A percentile compares a stretch with the other conserved stretches of the same genome.
phyloP scores from a whole-genome alignment of 2,888 invertebrate species.

The Cryptocephalus moraei region DNA sequence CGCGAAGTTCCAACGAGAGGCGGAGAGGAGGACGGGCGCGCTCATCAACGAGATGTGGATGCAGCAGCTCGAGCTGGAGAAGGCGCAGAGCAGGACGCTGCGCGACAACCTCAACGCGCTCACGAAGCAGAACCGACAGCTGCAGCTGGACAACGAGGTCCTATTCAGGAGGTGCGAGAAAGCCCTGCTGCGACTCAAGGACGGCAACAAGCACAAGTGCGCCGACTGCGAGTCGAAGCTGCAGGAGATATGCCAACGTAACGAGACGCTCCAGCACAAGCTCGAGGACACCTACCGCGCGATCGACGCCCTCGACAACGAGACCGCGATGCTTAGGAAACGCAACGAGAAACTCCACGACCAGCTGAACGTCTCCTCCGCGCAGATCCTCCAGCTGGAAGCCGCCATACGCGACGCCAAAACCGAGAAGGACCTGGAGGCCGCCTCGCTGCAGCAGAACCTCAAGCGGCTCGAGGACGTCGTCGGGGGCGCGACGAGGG shows the following conservation, averaged over 20 bases:
- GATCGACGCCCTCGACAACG: slow-evolving; percentile 25
- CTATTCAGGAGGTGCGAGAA: slow-evolving; percentile 27
- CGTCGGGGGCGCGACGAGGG: slow-evolving; percentile 23
- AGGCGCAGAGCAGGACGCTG: slow-evolving; percentile 22
- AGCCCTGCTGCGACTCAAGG: slow-evolving; percentile 13
- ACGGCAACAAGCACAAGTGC: slow-evolving; percentile 8
- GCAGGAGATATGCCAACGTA: slow-evolving; percentile 24
- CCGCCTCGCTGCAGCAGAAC: slow-evolving; percentile 20
- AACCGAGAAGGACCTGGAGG: slow-evolving; percentile 26
- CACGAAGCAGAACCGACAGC: slow-evolving; percentile 28
- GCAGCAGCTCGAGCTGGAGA: slow-evolving; percentile 26
- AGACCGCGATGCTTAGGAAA: slow-evolving; percentile 22
- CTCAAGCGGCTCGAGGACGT: slow-evolving; percentile 18
- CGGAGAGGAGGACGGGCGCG: slow-evolving; percentile 23
- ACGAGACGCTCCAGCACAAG: slow-evolving; percentile 26
- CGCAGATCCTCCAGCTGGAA: slow-evolving; percentile 25
- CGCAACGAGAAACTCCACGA: slow-evolving; percentile 24
- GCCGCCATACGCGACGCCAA: slow-evolving; percentile 21
- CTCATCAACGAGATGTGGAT: slow-evolving; percentile 29
- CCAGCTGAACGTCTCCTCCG: slow-evolving; percentile 19
- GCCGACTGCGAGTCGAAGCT: slow-evolving; percentile 12
- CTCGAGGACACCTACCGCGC: slow-evolving; percentile 18
- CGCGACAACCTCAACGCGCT: slow-evolving; percentile 24
- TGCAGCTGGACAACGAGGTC: slow-evolving; percentile 28
- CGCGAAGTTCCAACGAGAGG: slow-evolving; percentile 23